Conservation (phyloP, 2,888 invertebrate species). For the Macrosoma leucophasiata region DNA sequence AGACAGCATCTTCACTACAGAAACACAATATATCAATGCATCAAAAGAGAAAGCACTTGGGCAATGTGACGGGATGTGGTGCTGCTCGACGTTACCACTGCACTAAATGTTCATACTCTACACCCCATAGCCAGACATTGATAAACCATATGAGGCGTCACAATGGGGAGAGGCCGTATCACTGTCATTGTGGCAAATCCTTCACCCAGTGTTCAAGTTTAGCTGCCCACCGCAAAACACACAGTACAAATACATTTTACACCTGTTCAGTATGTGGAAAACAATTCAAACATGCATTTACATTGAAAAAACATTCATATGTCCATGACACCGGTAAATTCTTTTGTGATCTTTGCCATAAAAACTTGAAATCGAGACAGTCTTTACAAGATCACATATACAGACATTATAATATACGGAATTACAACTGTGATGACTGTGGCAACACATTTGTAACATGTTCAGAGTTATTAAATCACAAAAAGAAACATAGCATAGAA, state of each 20-base stretch:
- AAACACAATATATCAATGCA: constrained; percentile 59
- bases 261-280: constrained; percentile 64
- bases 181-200: constrained; percentile 61
- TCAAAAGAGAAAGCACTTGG: constrained; percentile 48
- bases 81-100: constrained; percentile 54
- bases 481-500: constrained; percentile 45
- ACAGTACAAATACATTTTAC: constrained; percentile 50
- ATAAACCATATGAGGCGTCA: constrained; percentile 64
- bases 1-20: constrained; percentile 42
- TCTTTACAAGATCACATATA: constrained; percentile 56
- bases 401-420: constrained; percentile 60
- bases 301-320: constrained; percentile 54
- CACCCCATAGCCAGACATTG: constrained; percentile 64
- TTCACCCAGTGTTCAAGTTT: constrained; percentile 65
- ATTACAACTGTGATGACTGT: constrained; percentile 67
- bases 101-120: constrained; percentile 55
- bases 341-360: constrained; percentile 55
- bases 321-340: constrained; percentile 56
- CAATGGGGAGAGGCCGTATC: constrained; percentile 60
- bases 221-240: constrained; percentile 58
- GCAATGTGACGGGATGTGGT: constrained; percentile 58
- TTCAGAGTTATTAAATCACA: constrained; percentile 62
- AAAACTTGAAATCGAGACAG: constrained; percentile 54
- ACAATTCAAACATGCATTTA: constrained; percentile 65
- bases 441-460: constrained; percentile 64